Conservation (phyloP, 2,113 vertebrate genomes). For the Egretta garzetta region DNA sequence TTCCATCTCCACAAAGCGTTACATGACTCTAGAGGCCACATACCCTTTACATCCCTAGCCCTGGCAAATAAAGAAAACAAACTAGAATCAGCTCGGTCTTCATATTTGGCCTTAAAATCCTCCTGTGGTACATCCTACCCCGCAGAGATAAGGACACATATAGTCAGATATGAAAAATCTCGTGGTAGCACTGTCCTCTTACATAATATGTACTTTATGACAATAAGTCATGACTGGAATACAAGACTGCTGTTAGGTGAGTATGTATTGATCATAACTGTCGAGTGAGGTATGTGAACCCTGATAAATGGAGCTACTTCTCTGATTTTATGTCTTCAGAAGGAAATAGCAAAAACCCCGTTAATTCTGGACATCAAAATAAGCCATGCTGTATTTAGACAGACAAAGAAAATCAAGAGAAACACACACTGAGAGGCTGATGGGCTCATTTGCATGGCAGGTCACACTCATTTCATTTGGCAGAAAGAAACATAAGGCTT, state of each 20-base stretch:
- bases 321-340: neutral
- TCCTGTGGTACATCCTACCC: neutral
- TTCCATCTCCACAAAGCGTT: neutral
- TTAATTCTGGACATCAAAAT: neutral
- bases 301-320: neutral
- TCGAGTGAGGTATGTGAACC: neutral
- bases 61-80: neutral
- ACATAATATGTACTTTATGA: neutral
- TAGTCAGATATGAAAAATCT: neutral
- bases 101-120: neutral
- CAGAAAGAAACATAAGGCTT: neutral
- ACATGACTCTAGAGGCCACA: rapidly evolving
- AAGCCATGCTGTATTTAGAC: neutral
- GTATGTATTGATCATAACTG: neutral
- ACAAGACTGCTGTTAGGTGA: neutral
- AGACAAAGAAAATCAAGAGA: neutral
- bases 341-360: neutral
- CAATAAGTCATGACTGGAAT: neutral
- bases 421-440: neutral
- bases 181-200: neutral
- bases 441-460: neutral
- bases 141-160: neutral
- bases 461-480: neutral
- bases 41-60: neutral
- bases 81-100: neutral